Base-by-base conservation (phyloP, 37 sponge, comb jelly and placozoan species). In the Lycopodina hypogea region DNA sequence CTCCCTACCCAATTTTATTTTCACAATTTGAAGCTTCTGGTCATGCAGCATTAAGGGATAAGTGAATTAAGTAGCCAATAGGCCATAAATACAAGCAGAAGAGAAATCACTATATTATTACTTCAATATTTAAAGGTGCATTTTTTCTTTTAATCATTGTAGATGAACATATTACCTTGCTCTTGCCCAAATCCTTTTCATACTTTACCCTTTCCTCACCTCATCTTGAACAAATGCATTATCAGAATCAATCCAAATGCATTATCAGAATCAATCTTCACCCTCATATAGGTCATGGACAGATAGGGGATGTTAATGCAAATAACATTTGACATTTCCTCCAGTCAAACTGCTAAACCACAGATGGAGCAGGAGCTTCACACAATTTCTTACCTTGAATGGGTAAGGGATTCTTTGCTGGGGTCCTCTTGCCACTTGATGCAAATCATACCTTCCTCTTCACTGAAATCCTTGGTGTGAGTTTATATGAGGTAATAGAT, bases 311-410 rank as follows among this genome's bases (percentile, higher is more conserved):
- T 22, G 64, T 62, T n/a, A 12, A 62, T 22, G 15, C 64, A 24
- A n/a, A 28, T 28, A 24, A 28, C 26, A 9, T 9, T 62, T 8
- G 64, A 24, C 26, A 62, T 22, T 22, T 62, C 28, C 64, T 15
- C 28, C 64, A 28, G 55, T 53, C 17, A 17, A 53, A 12, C 17
- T 12, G 55, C 17, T n/a, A n/a, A n/a, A n/a, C n/a, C n/a, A n/a
- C n/a, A n/a, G 61, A 28, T 60, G 37, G 14, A 35, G 9, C 34
- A 33, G 38, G 37, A 19, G 68, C 68, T 19, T 68, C 34, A n/a
- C n/a, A n/a, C 72, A n/a, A n/a, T n/a, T n/a, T 71, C 52, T 19
- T 71, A 7, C 26, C 51, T 71, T 50, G 72, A 60, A 28, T 60
- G 21, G n/a, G n/a, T n/a, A n/a, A n/a, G n/a, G n/a, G n/a, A n/a